These are phyloP conservation scores for Acanthosoma haemorrhoidale DNA, from an alignment of 2,888 invertebrate genomes.

Conservation along the genomic window DNA sequence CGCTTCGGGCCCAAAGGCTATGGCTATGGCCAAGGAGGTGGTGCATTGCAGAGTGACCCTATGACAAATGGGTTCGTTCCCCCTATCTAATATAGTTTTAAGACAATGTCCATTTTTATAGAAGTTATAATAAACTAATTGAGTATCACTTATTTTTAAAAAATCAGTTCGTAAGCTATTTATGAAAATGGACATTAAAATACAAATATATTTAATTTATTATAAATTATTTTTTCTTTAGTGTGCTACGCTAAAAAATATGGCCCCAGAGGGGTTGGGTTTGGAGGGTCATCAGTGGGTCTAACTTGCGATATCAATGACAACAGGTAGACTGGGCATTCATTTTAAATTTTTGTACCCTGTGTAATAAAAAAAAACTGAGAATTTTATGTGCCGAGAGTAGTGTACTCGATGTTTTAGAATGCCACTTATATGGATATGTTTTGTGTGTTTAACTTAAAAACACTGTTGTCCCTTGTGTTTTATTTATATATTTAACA, in stretches of 20 bases:
- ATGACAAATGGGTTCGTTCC: conserved; percentile 71
- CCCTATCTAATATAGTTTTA: conserved; percentile 18
- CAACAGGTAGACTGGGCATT: conserved; percentile 49
- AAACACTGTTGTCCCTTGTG: conserved; percentile 1
- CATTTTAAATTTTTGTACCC: neutral
- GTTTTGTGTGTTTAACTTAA: conserved; percentile 3
- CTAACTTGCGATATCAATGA: conserved; percentile 81
- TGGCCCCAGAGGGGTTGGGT: conserved; percentile 91
- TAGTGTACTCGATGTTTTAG: neutral
- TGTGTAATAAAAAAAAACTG: neutral
- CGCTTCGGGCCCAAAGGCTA: conserved; percentile 96
- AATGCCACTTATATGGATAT: neutral
- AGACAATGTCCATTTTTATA: conserved; percentile 18
- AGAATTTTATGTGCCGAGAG: neutral
- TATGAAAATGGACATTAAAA: neutral
- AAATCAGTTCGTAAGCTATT: neutral
- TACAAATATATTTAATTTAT: conserved; percentile 24
- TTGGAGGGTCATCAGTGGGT: conserved; percentile 81
- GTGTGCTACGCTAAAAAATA: conserved; percentile 94
- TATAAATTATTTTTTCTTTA: conserved; percentile 46
- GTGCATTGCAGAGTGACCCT: conserved; percentile 83
- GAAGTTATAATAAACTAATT: neutral
- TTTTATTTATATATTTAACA: neutral
- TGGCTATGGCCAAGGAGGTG: conserved; percentile 94
- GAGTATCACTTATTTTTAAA: neutral